phyloP scores from a whole-genome alignment of 2,888 invertebrate genomes.

The Polyommatus icarus region DNA sequence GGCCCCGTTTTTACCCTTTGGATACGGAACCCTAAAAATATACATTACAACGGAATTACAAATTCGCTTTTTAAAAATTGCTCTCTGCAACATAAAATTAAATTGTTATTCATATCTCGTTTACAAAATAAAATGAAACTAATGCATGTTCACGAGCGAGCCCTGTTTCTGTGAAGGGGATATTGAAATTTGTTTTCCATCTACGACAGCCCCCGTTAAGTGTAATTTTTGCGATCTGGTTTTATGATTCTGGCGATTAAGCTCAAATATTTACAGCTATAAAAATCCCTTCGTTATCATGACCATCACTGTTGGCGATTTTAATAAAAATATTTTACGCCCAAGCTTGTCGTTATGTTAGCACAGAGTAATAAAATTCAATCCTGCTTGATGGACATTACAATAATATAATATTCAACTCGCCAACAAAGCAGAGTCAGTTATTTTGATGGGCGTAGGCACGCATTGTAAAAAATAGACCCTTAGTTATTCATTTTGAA shows the following conservation, averaged over 20 bases:
- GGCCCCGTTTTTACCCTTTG: too few relatives aligned
- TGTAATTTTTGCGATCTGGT: neutral
- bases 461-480: too few relatives aligned
- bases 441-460: too few relatives aligned
- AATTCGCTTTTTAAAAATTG: neutral
- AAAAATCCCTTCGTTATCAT: neutral
- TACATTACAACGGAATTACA: neutral
- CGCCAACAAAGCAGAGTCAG: too few relatives aligned
- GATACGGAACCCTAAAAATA: too few relatives aligned
- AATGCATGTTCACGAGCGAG: conserved; percentile 9
- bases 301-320: neutral
- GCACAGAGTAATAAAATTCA: neutral
- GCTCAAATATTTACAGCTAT: neutral
- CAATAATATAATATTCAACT: neutral
- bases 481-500: too few relatives aligned
- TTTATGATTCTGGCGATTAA: neutral
- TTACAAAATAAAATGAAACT: conserved; percentile 21
- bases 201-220: neutral
- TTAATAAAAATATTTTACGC: neutral
- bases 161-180: neutral
- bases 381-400: neutral
- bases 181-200: conserved; percentile 23
- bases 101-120: conserved; percentile 22
- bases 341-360: neutral
- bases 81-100: conserved; percentile 10